Base-by-base conservation (phyloP, 2,888 invertebrate genomes). In the Eucriotettix oculatus region DNA sequence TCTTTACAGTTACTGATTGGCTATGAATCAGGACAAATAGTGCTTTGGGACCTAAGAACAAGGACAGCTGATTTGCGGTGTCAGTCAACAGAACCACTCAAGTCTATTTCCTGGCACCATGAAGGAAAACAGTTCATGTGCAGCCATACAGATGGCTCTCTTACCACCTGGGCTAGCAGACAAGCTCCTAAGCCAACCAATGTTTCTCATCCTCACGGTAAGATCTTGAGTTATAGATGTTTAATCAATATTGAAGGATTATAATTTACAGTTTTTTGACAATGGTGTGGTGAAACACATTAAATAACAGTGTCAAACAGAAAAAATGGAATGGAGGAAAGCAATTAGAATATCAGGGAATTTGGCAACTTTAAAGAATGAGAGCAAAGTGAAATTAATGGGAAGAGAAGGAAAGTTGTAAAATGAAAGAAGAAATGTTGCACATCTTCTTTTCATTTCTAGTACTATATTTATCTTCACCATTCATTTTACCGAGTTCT, bases 121-220 rank as follows among this genome's bases (percentile, higher is more conserved):
- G 98, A 99, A 76, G 99, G 97, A 66, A 95, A 94, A 77, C 90
- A 92, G 76, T 91, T 99, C 73, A 90, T 99, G 86, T 87, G 88
- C 67, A 91, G 93, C 69, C 98, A 99, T 76, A 84, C 84, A 53
- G 97, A 99, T 77, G 99, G 99, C 64, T 94, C 93, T 62, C 82
- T 99, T 63, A 89, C 91, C 68, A 92, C 94, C 60, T 99, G 97
- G 97, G 87, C 83, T 70, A 78, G 89, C 63, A 84, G 87, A 70
- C 79, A 80, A 65, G 83, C 85, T 67, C 79, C 82, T 59, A 85
- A 91, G 72, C 91, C 94, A 53, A 76, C 85, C 67, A 86, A 85
- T 68, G 79, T 90, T 70, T 85, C 88, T 59, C 90, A 88, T 78
- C 97, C 97, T 55, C 97, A 97, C 75, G 92, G 95, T 94, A 75